These are phyloP conservation scores for Chaetops frenatus DNA, from an alignment of 2,113 vertebrate genomes.

Conservation along the genomic window DNA sequence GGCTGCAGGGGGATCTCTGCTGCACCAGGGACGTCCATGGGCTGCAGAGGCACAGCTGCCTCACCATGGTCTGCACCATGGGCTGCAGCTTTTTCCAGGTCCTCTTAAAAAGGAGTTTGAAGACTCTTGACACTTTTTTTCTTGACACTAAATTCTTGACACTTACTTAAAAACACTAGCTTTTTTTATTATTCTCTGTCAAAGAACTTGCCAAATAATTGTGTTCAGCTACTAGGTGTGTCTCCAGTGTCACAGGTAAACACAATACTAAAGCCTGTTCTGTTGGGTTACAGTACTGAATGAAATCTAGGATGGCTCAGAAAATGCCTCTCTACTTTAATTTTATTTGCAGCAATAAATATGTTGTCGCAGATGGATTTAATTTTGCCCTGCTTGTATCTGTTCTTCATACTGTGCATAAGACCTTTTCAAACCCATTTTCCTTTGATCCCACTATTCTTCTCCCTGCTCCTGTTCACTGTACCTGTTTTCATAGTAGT, in stretches of 20 bases:
- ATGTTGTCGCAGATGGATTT: neutral
- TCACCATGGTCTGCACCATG: rapidly evolving
- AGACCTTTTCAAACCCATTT: neutral
- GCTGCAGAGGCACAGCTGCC: neutral
- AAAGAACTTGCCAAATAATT: neutral
- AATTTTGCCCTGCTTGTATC: neutral
- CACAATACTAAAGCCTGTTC: neutral
- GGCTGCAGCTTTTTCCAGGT: neutral
- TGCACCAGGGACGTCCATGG: neutral
- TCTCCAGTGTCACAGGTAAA: neutral
- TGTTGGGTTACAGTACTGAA: neutral
- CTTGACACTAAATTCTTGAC: neutral
- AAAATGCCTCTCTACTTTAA: neutral
- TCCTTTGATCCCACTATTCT: neutral
- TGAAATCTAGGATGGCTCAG: neutral
- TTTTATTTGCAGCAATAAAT: neutral
- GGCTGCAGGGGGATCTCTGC: neutral
- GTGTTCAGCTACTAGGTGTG: neutral
- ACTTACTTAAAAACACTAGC: neutral
- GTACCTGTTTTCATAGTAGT: neutral
- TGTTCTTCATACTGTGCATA: neutral
- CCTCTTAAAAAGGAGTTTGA: neutral
- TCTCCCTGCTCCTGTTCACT: neutral
- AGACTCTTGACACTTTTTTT: too few species aligned
- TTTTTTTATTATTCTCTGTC: neutral